Conservation (phyloP, 2,888 invertebrate species). For the Julus scanicus region DNA sequence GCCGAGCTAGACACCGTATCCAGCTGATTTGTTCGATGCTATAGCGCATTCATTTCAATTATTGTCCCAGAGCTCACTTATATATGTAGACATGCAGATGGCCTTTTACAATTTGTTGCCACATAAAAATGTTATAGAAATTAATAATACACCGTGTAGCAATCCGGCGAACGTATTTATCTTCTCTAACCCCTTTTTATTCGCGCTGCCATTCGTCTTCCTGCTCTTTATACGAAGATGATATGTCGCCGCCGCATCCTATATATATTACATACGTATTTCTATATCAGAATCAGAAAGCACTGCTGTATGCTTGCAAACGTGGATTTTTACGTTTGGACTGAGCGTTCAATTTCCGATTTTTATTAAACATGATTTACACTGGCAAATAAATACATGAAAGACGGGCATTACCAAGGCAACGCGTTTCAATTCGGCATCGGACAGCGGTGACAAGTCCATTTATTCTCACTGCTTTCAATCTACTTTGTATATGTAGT, state of each 20-base stretch:
- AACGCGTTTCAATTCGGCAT: conserved; percentile 22
- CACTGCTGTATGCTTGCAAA: not conserved
- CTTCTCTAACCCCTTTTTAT: not conserved
- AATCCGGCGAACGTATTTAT: not conserved
- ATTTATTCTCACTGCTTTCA: too few relatives aligned
- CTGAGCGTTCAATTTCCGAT: not conserved
- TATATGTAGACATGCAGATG: not conserved
- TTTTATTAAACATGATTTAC: conserved; percentile 3
- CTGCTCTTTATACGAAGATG: not conserved
- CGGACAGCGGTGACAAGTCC: not conserved
- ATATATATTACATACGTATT: not conserved
- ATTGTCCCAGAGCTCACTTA: not conserved
- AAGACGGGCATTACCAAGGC: not conserved
- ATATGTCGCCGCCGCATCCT: not conserved
- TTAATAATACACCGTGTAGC: conserved; percentile 12
- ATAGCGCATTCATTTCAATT: not conserved
- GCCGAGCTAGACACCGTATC: not conserved
- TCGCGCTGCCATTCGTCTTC: not conserved
- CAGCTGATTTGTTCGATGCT: not conserved
- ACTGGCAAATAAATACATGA: not conserved
- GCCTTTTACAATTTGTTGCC: conserved; percentile 18
- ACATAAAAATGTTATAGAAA: conserved; percentile 8
- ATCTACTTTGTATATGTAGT: too few relatives aligned
- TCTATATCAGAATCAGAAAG: not conserved
- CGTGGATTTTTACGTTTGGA: not conserved